Conservation (phyloP, 2,113 vertebrate species). For the Pedetes capensis region DNA sequence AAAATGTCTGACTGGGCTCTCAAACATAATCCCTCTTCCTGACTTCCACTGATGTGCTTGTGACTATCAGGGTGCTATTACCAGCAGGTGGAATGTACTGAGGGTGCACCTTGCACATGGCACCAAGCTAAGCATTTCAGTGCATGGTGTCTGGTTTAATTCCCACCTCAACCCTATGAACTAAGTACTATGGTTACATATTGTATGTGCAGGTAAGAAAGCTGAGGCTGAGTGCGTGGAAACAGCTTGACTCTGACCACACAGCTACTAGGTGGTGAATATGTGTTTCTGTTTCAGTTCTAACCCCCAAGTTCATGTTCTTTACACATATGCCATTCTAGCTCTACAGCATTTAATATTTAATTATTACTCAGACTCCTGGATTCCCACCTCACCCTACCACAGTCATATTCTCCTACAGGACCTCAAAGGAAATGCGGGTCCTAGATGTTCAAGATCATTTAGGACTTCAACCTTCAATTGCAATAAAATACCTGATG, state of each 20-base stretch:
- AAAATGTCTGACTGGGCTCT: not conserved
- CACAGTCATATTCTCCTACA: not conserved
- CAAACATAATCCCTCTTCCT: not conserved
- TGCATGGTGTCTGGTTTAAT: not conserved
- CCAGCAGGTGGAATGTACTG: not conserved
- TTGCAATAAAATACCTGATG: not conserved
- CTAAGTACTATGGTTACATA: not conserved
- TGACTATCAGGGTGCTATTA: not conserved
- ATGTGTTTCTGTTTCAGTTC: not conserved
- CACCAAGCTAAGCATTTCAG: not conserved
- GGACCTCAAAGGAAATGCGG: not conserved
- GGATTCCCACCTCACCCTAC: not conserved
- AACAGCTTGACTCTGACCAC: not conserved
- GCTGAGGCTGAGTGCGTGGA: not conserved
- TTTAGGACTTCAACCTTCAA: not conserved
- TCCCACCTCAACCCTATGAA: not conserved
- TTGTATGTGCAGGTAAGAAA: not conserved
- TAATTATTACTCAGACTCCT: not conserved
- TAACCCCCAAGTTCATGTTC: not conserved
- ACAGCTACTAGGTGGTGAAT: not conserved
- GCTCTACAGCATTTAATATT: not conserved
- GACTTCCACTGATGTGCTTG: not conserved
- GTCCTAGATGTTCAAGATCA: not conserved
- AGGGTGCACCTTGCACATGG: not conserved
- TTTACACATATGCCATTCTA: not conserved